Evolutionary conservation across 1,140 invertebrate species (phyloP).

Genomic region (Steinernema khuongi): DNA sequence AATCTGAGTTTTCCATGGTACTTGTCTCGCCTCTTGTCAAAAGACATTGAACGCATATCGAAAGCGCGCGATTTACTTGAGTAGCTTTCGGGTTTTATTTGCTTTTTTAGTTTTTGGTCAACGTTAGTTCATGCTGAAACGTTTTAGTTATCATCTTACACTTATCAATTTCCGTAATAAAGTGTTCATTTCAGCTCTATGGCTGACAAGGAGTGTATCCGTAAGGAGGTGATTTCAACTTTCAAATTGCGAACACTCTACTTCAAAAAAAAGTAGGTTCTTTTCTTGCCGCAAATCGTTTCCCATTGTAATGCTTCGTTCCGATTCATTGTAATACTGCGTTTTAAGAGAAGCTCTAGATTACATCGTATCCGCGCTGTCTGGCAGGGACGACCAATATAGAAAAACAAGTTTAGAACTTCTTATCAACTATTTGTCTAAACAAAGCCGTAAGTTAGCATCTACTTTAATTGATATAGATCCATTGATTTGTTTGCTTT

Average conservation of each 20-base stretch:
- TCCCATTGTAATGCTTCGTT: too few species aligned
- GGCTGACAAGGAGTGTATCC: not conserved
- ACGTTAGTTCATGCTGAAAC: too few species aligned
- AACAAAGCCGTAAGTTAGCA: not conserved
- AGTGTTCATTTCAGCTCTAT: too few species aligned
- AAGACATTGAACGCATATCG: too few species aligned
- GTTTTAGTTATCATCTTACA: too few species aligned
- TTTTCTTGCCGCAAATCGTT: too few species aligned
- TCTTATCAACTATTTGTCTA: not conserved
- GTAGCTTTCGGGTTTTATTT: too few species aligned
- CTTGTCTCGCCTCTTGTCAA: too few species aligned
- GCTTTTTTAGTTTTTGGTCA: too few species aligned
- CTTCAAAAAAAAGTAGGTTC: constrained; percentile 1
- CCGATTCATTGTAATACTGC: not conserved
- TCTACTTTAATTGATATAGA: not conserved
- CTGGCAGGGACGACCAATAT: not conserved
- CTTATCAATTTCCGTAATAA: too few species aligned
- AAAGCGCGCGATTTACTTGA: too few species aligned
- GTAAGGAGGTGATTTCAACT: not conserved
- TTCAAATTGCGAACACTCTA: not conserved
- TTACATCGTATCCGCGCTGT: not conserved
- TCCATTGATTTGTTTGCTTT: not conserved
- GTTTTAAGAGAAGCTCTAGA: not conserved
- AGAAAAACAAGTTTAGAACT: not conserved
- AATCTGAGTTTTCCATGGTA: too few species aligned